Evolutionary conservation across 2,888 invertebrate species (phyloP), one percentile per base, ranked within the genome.

Genomic region (Mesochorus sp.): DNA sequence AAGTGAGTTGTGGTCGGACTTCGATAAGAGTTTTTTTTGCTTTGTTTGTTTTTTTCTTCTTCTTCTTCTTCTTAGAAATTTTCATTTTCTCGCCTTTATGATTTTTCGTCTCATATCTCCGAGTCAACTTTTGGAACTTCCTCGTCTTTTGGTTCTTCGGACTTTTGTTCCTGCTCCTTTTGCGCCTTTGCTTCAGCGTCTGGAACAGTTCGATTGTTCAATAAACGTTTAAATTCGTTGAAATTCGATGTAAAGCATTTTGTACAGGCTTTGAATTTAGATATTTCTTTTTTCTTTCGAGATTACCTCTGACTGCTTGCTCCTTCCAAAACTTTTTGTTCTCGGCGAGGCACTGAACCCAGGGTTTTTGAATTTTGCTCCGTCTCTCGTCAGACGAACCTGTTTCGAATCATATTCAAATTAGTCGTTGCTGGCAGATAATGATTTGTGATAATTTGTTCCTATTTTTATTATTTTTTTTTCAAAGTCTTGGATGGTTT

Each of bases 271-370:
- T n/a, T n/a, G n/a, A n/a, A n/a, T n/a, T n/a, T n/a, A 37, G 8
- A 37, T n/a, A n/a, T 6, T 47, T 47, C 0, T 4, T 26, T 10
- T n/a, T 8, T 24, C 3, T 37, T 17, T 26, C 0, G n/a, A 6
- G 6, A 49, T 37, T 90, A 95, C 95, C 96, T 93, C 94, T 94
- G 59, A 95, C 92, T 70, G 95, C 95, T 91, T 95, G 95, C 82
- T 95, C 95, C 87, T 95, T 95, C 97, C 97, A 97, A 85, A 95
- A 95, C 84, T 93, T 93, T 91, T 96, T 97, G 91, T 97, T 97
- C 84, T 95, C 95, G 44, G 92, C 92, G 61, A 97, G 94, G 90
- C 96, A 96, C 24, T 93, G 92, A 39, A 94, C 92, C 97, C 97
- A 97, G 0, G 96, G 96, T 87, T 96, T 96, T 81, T 94, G 93